Evolutionary conservation across 2,797 vertebrate genomes (phyloP).

Genomic region (Enteromius trimaculatus): DNA sequence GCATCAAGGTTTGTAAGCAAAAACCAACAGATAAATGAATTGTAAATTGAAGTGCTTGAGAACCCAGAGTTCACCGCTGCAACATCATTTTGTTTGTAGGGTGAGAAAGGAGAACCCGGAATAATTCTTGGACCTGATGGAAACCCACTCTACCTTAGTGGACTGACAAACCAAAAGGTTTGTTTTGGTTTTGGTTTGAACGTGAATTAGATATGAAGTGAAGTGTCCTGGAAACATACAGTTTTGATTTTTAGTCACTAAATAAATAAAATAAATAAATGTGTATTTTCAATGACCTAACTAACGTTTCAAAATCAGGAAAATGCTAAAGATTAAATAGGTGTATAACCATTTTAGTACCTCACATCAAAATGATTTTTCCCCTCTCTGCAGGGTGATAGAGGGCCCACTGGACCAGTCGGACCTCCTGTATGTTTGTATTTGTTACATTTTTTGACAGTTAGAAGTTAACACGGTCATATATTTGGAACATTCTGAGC

Average conservation of each 20-base stretch:
- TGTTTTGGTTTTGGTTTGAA: background rate
- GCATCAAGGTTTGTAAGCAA: constrained; percentile 80
- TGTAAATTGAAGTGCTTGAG: background rate
- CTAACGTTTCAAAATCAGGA: background rate
- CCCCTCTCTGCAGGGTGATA: constrained; percentile 72
- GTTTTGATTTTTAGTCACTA: background rate
- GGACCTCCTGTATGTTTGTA: constrained; percentile 75
- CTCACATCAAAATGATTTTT: background rate
- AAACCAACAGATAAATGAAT: background rate
- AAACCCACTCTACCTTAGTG: constrained; percentile 66
- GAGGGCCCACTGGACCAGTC: constrained; percentile 72
- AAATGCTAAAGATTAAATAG: background rate
- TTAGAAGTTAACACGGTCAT: background rate
- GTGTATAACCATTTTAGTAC: background rate
- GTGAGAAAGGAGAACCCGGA: constrained; percentile 92
- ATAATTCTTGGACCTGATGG: constrained; percentile 82
- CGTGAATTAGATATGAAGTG: background rate
- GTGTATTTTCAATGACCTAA: background rate
- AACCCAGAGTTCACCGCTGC: background rate
- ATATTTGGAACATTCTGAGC: constrained; percentile 6
- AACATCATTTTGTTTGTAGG: constrained; percentile 72
- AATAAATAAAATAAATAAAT: background rate
- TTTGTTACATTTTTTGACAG: constrained; percentile 55
- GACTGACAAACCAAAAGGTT: constrained; percentile 71
- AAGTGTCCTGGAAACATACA: background rate